Evolutionary conservation across 2,797 vertebrate genomes (phyloP).

Genomic region (Syndactyla subalaris): DNA sequence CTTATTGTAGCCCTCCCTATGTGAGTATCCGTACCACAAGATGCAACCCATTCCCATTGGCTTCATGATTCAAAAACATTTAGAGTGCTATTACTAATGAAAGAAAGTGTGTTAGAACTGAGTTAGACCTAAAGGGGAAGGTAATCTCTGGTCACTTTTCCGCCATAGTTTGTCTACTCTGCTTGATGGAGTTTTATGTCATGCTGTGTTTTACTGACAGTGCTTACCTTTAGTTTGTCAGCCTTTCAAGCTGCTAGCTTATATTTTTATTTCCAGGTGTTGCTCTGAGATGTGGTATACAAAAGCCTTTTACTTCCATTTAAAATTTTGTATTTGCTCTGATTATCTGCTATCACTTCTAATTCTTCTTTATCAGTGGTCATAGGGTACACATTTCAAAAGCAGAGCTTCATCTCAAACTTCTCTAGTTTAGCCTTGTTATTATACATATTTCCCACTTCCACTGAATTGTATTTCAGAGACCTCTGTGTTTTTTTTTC

Average conservation of each 20-base stretch:
- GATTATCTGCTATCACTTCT: neutral
- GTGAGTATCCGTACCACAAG: neutral
- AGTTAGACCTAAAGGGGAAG: neutral
- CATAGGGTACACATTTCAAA: neutral
- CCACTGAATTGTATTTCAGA: neutral
- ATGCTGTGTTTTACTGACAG: neutral
- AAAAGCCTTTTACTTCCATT: neutral
- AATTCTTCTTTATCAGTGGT: neutral
- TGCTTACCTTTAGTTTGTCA: neutral
- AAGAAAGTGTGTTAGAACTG: neutral
- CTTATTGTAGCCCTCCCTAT: neutral
- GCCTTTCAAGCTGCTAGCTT: neutral
- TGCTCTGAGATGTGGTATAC: neutral
- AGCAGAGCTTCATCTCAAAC: neutral
- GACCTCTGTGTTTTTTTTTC: neutral
- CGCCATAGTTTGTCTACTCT: neutral
- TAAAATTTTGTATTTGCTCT: neutral
- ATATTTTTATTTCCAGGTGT: neutral
- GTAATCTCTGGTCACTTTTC: neutral
- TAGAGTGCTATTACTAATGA: neutral
- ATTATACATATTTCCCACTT: neutral
- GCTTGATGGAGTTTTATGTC: neutral
- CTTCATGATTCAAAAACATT: neutral
- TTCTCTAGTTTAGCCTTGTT: neutral
- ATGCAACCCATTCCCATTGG: neutral